Base-by-base conservation (phyloP, 2,797 vertebrate genomes). In the Chelmon rostratus region DNA sequence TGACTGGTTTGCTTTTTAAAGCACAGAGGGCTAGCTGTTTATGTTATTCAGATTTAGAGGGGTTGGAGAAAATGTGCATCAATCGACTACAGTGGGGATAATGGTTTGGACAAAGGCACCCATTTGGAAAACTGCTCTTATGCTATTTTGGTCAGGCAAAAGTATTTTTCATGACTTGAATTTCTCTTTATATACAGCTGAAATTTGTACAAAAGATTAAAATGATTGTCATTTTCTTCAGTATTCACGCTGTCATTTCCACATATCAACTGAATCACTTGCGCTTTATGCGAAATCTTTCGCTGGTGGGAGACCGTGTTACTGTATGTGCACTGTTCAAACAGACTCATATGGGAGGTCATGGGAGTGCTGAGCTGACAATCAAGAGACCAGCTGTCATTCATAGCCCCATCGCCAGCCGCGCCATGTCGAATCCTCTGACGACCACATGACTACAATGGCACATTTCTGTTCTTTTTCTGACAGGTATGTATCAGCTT, bases 21-120 rank as follows among this genome's bases (percentile, higher is more conserved):
- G 77, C 78, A 57, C 81, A 67, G 79, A 89, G 76, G 78, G 81
- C 72, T 71, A 75, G 73, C 85, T 87, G 87, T 87, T 91, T 88
- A 77, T 88, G 79, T 83, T 88, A 91, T 92, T 92, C 85, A 93
- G 82, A 93, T 92, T 78, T 47, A 42, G 59, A 82, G 37, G 53
- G 62, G 63, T 58, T 80, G 70, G 47, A 74, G 73, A 53, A 85
- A 83, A 77, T 83, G 59, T 80, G 73, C 3, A 52, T 75, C 63
- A 68, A 54, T 77, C 64, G 19, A 35, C 75, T 68, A 53, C 66
- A 63, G 76, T 13, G 1, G 56, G 65, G 67, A 86, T 79, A 86
- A 90, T 78, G 68, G 74, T 78, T 81, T 64, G 64, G 83, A 71
- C 46, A 16, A 76, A 49, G 68, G 28, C 78, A 53, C 82, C 59